phyloP scores from a whole-genome alignment of 2,113 vertebrate species.

The Ceyx melanurus region DNA sequence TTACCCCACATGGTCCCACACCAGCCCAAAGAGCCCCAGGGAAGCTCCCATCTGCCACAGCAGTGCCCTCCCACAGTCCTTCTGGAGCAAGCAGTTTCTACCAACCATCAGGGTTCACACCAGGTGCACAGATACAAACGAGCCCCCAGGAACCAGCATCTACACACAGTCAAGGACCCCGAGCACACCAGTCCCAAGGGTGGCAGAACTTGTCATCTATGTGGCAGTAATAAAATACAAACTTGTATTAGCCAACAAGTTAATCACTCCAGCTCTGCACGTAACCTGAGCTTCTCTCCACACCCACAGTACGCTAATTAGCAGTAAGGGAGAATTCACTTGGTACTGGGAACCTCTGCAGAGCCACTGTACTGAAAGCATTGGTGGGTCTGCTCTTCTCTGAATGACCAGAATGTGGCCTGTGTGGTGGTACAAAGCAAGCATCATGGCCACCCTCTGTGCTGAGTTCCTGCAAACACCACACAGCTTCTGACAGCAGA shows the following conservation, averaged over 20 bases:
- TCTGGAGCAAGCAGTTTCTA: background rate
- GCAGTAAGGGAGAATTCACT: background rate
- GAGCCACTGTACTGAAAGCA: rapidly evolving
- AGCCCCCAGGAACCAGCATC: background rate
- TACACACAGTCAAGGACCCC: background rate
- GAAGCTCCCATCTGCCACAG: background rate
- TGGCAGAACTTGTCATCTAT: rapidly evolving
- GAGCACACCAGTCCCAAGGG: background rate
- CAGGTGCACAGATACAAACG: background rate
- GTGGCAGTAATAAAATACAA: background rate
- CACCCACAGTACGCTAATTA: background rate
- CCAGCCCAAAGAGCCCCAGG: background rate
- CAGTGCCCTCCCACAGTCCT: background rate
- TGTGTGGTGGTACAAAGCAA: background rate
- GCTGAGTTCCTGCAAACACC: background rate
- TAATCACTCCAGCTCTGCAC: background rate
- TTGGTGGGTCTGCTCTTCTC: background rate
- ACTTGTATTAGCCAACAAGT: background rate
- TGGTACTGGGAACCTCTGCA: background rate
- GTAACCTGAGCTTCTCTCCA: background rate
- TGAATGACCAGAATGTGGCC: background rate
- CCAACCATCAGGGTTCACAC: background rate
- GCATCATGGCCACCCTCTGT: rapidly evolving
- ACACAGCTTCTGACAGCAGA: background rate
- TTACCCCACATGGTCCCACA: background rate